Evolutionary conservation across 2,113 vertebrate genomes (phyloP).

Genomic region (Micromys minutus): DNA sequence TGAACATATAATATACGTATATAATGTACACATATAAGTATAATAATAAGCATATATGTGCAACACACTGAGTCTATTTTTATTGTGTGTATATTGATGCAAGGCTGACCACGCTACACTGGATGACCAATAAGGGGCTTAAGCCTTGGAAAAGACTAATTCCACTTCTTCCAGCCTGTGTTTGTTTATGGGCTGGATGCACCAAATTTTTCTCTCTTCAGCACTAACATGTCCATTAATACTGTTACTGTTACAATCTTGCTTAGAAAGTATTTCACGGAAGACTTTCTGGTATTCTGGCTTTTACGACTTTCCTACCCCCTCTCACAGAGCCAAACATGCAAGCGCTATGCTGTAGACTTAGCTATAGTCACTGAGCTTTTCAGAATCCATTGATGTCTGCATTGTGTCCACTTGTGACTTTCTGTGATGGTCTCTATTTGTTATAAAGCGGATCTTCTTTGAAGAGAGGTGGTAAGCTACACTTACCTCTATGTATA

Average conservation of each 20-base stretch:
- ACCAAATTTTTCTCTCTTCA: background rate
- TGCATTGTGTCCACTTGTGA: background rate
- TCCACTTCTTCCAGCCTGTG: background rate
- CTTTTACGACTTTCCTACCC: background rate
- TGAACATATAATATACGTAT: too few species aligned
- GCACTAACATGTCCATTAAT: background rate
- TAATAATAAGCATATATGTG: background rate
- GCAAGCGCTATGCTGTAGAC: background rate
- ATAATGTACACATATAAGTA: too few species aligned
- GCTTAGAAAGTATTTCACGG: background rate
- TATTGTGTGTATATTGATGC: background rate
- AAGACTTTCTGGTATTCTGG: too few species aligned
- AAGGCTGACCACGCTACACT: background rate
- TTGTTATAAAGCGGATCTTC: background rate
- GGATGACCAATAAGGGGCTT: background rate
- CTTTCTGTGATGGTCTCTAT: background rate
- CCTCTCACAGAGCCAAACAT: background rate
- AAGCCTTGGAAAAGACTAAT: background rate
- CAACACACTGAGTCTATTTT: background rate
- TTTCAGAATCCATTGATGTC: background rate
- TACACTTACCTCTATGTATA: background rate
- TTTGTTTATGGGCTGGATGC: background rate
- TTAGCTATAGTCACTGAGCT: too few species aligned
- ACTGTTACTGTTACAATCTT: background rate
- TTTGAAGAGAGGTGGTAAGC: background rate